Conservation (phyloP, 2,797 vertebrate genomes). For the Protosalanx chinensis region DNA sequence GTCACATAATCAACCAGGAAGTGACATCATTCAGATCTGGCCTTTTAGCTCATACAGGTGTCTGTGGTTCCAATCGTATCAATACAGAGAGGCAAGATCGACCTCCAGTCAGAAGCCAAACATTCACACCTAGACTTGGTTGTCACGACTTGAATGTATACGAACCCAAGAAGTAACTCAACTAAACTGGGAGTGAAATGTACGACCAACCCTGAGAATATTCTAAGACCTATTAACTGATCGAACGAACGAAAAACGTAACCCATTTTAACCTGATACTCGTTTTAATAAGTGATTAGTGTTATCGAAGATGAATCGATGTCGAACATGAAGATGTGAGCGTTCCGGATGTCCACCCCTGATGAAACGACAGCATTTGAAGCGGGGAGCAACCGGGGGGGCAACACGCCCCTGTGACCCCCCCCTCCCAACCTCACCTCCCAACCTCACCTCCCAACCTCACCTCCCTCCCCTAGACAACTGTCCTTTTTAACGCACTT, state of each 20-base stretch:
- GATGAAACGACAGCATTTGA: slow-evolving; percentile 11
- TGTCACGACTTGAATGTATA: slow-evolving; percentile 52
- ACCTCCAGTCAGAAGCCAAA: neutral
- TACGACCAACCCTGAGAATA: slow-evolving; percentile 42
- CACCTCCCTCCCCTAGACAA: slow-evolving; percentile 22
- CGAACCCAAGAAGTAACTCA: slow-evolving; percentile 25
- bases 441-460: slow-evolving; percentile 1
- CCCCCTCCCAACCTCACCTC: neutral
- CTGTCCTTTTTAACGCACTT: slow-evolving; percentile 33
- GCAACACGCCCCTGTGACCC: neutral
- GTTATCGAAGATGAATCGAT: slow-evolving; percentile 28
- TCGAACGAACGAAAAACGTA: slow-evolving; percentile 23
- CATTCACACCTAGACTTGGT: slow-evolving; percentile 13
- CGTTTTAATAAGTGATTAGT: slow-evolving; percentile 16
- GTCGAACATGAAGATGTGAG: slow-evolving; percentile 25
- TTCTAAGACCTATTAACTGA: neutral
- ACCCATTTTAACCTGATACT: slow-evolving; percentile 41
- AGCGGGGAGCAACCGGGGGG: neutral
- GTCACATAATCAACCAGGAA: neutral
- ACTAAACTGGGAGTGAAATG: slow-evolving; percentile 33
- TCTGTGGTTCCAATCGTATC: neutral
- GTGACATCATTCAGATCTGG: neutral
- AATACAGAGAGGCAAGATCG: slow-evolving; percentile 1
- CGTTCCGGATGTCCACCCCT: slow-evolving; percentile 39
- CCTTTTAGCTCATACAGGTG: neutral